Evolutionary conservation across 2,797 vertebrate species (phyloP).

Genomic region (Synanceia verrucosa): DNA sequence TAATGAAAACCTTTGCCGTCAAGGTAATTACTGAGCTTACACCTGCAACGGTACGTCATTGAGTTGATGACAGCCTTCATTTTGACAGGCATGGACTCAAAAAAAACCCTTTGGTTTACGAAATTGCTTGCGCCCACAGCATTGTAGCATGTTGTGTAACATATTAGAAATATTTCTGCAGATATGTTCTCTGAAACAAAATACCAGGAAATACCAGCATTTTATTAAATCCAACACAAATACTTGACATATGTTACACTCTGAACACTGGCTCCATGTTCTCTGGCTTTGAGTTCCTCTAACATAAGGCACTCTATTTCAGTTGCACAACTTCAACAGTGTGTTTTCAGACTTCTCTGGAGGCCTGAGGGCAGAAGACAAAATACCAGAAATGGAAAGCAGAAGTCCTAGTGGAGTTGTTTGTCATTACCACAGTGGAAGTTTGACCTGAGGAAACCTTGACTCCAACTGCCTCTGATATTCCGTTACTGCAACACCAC

Average conservation of each 20-base stretch:
- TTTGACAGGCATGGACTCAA: constrained; percentile 57
- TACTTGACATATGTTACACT: constrained; percentile 56
- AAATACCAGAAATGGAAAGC: constrained; percentile 51
- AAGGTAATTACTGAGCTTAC: constrained; percentile 66
- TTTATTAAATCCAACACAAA: constrained; percentile 67
- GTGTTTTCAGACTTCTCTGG: constrained; percentile 27
- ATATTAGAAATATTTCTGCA: constrained; percentile 45
- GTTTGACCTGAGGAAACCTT: constrained; percentile 60
- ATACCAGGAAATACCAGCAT: constrained; percentile 71
- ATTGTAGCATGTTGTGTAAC: constrained; percentile 61
- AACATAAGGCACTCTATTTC: constrained; percentile 10
- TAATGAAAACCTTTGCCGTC: constrained; percentile 64
- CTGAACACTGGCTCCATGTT: constrained; percentile 15
- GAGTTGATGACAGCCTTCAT: constrained; percentile 71
- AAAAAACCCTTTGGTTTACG: constrained; percentile 52
- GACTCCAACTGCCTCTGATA: constrained; percentile 20
- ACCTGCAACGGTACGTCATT: constrained; percentile 56
- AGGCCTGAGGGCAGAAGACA: constrained; percentile 43
- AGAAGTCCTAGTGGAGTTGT: constrained; percentile 40
- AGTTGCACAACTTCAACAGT: constrained; percentile 21
- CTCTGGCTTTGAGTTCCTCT: constrained; percentile 16
- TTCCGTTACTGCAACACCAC: constrained; percentile 18
- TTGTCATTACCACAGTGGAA: constrained; percentile 53
- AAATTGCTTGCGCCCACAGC: constrained; percentile 36
- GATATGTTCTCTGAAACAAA: constrained; percentile 48